Evolutionary conservation across 1,140 invertebrate genomes (phyloP).

Genomic region (Drosophila chauvacae): DNA sequence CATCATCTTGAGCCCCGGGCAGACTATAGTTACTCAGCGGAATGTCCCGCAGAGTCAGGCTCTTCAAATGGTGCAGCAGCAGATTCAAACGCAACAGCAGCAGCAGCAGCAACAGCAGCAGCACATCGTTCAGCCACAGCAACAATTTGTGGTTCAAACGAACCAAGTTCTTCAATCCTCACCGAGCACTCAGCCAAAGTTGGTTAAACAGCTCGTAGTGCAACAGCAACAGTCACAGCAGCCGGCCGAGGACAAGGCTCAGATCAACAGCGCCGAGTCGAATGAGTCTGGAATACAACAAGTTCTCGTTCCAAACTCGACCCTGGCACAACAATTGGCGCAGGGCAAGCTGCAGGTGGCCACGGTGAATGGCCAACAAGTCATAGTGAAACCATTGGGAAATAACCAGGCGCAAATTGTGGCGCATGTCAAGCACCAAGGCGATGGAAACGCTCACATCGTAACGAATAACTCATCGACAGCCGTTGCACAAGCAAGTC

Average conservation of each 20-base stretch:
- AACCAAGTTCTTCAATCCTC: slow-evolving; percentile 70
- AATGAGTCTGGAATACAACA: slow-evolving; percentile 85
- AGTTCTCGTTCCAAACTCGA: slow-evolving; percentile 91
- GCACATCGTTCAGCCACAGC: slow-evolving; percentile 70
- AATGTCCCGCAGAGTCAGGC: slow-evolving; percentile 75
- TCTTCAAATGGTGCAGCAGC: slow-evolving; percentile 77
- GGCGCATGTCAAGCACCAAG: slow-evolving; percentile 87
- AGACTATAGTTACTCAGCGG: slow-evolving; percentile 80
- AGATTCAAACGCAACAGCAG: slow-evolving; percentile 79
- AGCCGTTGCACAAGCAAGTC: slow-evolving; percentile 50
- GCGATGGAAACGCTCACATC: slow-evolving; percentile 81
- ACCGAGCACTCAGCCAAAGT: slow-evolving; percentile 55
- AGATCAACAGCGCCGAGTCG: slow-evolving; percentile 44
- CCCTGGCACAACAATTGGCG: slow-evolving; percentile 90
- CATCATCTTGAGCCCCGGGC: slow-evolving; percentile 81
- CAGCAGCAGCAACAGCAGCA: slow-evolving; percentile 57
- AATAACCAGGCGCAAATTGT: slow-evolving; percentile 90
- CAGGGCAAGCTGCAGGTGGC: slow-evolving; percentile 92
- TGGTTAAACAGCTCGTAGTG: slow-evolving; percentile 66
- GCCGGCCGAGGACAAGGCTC: slow-evolving; percentile 58
- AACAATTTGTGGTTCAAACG: slow-evolving; percentile 66
- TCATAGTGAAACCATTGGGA: slow-evolving; percentile 89
- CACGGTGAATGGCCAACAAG: slow-evolving; percentile 93
- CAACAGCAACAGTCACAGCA: slow-evolving; percentile 65
- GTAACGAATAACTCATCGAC: slow-evolving; percentile 72